A percentile compares a stretch with the other conserved stretches of the same genome.
These are phyloP conservation scores for Drosophila mimica DNA, from an alignment of 2,888 invertebrate species.

Conservation along the genomic window DNA sequence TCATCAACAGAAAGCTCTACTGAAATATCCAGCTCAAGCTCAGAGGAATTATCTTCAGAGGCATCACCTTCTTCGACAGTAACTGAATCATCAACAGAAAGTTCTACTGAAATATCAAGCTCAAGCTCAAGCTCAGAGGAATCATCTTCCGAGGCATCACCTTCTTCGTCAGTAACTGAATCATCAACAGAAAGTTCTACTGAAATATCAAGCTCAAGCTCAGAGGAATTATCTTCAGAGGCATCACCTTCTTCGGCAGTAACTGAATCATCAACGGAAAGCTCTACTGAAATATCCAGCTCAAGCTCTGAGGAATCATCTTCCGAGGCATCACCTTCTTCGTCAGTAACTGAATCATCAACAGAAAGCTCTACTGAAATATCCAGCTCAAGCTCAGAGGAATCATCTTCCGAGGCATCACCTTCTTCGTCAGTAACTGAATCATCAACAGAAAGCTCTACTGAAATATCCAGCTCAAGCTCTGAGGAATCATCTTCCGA, in stretches of 20 bases:
- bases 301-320: not conserved
- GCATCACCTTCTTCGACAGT: not conserved
- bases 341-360: not conserved
- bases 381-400: not conserved
- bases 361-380: conserved; percentile 10
- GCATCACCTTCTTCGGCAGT: not conserved
- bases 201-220: not conserved
- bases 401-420: not conserved
- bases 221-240: not conserved
- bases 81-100: not conserved
- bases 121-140: not conserved
- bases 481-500: not conserved
- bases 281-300: not conserved
- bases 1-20: not conserved
- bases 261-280: not conserved
- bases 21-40: not conserved
- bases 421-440: not conserved
- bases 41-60: not conserved
- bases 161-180: conserved; percentile 1
- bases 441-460: not conserved
- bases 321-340: not conserved
- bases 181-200: conserved; percentile 10
- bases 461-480: conserved; percentile 1
- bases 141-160: not conserved
- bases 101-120: not conserved